Evolutionary conservation across 2,888 invertebrate genomes (phyloP).

Genomic region (Ormyrus thymus): DNA sequence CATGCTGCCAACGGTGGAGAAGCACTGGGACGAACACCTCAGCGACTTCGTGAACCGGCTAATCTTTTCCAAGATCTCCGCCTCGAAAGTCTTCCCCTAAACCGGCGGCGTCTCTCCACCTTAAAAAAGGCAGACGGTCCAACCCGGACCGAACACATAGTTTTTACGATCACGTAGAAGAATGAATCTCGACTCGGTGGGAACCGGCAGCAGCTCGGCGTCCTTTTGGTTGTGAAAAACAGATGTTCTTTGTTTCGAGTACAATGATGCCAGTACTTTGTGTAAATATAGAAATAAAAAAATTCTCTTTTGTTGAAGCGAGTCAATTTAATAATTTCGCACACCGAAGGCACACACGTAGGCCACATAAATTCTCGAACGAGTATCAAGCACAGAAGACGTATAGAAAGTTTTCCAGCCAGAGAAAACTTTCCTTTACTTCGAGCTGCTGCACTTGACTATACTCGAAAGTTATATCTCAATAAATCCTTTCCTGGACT

Average conservation of each 20-base stretch:
- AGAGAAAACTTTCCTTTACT: constrained; percentile 39
- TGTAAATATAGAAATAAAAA: constrained; percentile 54
- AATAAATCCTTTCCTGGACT: constrained; percentile 37
- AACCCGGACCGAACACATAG: constrained; percentile 3
- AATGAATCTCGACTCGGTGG: background rate
- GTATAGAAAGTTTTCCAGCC: constrained; percentile 47
- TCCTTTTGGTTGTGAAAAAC: constrained; percentile 21
- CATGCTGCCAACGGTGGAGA: constrained; percentile 77
- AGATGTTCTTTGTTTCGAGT: constrained; percentile 32
- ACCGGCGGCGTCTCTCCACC: background rate
- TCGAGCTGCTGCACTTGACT: constrained; percentile 21
- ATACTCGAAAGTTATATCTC: constrained; percentile 44
- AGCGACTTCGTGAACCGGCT: constrained; percentile 77
- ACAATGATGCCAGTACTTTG: constrained; percentile 41
- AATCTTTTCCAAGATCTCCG: constrained; percentile 74
- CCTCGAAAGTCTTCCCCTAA: constrained; percentile 68
- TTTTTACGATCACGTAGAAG: constrained; percentile 25
- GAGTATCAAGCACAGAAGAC: background rate
- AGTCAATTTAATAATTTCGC: constrained; percentile 18
- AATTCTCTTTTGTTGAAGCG: constrained; percentile 32
- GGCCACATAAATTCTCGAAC: constrained; percentile 11
- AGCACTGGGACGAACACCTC: constrained; percentile 78
- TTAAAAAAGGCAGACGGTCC: background rate
- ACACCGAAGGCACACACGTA: constrained; percentile 18
- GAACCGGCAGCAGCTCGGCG: background rate